phyloP scores from a whole-genome alignment of 2,888 invertebrate species.

The Entomobrya proxima region DNA sequence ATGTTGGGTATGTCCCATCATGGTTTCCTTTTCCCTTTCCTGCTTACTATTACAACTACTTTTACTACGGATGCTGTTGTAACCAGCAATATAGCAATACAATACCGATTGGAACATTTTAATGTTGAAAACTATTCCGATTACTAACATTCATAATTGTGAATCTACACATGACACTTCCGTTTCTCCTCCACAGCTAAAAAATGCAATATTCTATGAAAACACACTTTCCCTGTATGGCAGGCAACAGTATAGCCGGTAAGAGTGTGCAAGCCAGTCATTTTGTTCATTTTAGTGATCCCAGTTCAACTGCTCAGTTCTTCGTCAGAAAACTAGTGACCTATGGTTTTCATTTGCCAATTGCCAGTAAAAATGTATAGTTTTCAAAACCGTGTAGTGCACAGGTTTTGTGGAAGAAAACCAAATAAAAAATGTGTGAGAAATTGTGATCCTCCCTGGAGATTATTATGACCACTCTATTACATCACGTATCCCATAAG shows the following conservation, averaged over 20 bases:
- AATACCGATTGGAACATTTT: conserved; percentile 74
- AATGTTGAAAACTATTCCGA: conserved; percentile 74
- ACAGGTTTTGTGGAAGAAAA: too few species aligned
- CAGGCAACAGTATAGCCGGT: neutral
- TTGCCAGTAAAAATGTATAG: neutral
- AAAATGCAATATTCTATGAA: neutral
- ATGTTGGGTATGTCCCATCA: conserved; percentile 69
- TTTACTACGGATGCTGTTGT: conserved; percentile 69
- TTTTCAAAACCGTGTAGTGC: too few species aligned
- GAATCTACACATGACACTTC: conserved; percentile 71
- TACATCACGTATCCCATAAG: neutral
- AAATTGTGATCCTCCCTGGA: neutral
- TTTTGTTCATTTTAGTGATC: neutral
- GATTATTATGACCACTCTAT: neutral
- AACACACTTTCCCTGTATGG: conserved; percentile 42
- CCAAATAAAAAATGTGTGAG: neutral
- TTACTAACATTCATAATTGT: conserved; percentile 75
- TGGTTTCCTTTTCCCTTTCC: conserved; percentile 75
- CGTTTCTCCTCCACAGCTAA: conserved; percentile 46
- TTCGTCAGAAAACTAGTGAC: neutral
- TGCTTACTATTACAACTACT: conserved; percentile 69
- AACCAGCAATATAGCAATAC: conserved; percentile 71
- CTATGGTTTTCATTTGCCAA: too few species aligned
- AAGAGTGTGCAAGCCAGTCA: neutral
- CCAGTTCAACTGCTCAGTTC: neutral